Evolutionary conservation across 2,888 invertebrate genomes (phyloP).

Genomic region (Xanthostigma xanthostigma): DNA sequence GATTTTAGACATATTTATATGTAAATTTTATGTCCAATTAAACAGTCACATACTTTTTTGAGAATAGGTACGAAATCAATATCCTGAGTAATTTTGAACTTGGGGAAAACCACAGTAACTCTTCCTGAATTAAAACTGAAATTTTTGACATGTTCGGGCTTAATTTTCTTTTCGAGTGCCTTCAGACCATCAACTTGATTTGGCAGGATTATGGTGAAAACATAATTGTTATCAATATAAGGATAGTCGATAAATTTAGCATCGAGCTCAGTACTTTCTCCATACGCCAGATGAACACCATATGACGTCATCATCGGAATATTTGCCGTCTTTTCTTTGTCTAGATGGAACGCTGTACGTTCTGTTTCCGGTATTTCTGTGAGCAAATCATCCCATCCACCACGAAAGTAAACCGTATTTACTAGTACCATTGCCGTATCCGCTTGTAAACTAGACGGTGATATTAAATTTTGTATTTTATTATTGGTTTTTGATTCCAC

Average conservation of each 20-base stretch:
- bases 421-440: constrained; percentile 20
- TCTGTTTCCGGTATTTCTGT: background rate
- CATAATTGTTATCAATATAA: constrained; percentile 12
- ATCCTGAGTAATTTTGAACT: constrained; percentile 14
- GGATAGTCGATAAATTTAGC: constrained; percentile 22
- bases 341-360: too few relatives aligned
- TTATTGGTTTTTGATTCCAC: constrained; percentile 23
- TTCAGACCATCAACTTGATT: constrained; percentile 11
- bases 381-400: constrained; percentile 15
- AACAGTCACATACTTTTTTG: constrained; percentile 34
- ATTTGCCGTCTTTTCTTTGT: too few relatives aligned
- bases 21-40: background rate
- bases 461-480: constrained; percentile 21
- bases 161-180: constrained; percentile 9
- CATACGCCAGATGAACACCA: too few relatives aligned
- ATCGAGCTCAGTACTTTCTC: constrained; percentile 11
- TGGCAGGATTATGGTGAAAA: constrained; percentile 15
- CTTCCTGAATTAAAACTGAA: constrained; percentile 4
- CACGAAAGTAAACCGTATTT: constrained; percentile 25
- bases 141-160: constrained; percentile 5
- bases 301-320: too few relatives aligned
- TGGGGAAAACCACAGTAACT: constrained; percentile 13
- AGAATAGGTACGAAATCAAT: constrained; percentile 37
- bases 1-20: too few relatives aligned
- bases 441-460: constrained; percentile 12